Evolutionary conservation across 2,888 invertebrate species (phyloP), one percentile per base, ranked within the genome.

Genomic region (Hirtodrosophila cameraria): DNA sequence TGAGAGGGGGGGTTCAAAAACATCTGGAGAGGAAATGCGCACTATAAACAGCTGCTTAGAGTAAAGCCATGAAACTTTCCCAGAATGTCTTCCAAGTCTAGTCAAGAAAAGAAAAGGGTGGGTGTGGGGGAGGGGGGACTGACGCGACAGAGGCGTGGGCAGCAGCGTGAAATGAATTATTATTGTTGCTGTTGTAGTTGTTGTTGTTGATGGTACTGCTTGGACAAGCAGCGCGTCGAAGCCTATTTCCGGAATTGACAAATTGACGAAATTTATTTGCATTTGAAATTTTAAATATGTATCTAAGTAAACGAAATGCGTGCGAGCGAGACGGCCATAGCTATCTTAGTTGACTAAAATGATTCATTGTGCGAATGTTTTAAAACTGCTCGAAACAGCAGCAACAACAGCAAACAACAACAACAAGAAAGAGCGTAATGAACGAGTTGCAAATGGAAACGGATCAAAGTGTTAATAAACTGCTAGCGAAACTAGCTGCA

Each of bases 201-300:
- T 27, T 38, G 11, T n/a, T 45, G 15, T 7, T 39, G 36, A 7
- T 41, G 30, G 5, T 39, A 28, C 42, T 60, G 61, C 43, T 57
- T 70, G 61, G 61, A 23, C 54, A 58, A 72, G 67, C 55, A 55
- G 66, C 35, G 55, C 75, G 72, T 3, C 48, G 59, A 71, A 43
- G 75, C 77, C 72, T 75, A 57, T 77, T 77, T 77, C 76, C 76
- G 76, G 76, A 77, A 72, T 75, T 61, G 77, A 77, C 77, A 72
- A 75, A 75, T 77, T 77, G 65, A 72, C 58, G 61, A 77, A 77
- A 77, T 72, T 33, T 39, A 77, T 77, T 77, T 61, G 71, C 67
- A 74, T 73, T 75, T 75, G 41, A 38, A 48, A 58, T 42, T 18
- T 30, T 50, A 25, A 43, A 33, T 20, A 53, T 36, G 41, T n/a